Base-by-base conservation (phyloP, 2,113 vertebrate genomes). In the Grantiella picta region DNA sequence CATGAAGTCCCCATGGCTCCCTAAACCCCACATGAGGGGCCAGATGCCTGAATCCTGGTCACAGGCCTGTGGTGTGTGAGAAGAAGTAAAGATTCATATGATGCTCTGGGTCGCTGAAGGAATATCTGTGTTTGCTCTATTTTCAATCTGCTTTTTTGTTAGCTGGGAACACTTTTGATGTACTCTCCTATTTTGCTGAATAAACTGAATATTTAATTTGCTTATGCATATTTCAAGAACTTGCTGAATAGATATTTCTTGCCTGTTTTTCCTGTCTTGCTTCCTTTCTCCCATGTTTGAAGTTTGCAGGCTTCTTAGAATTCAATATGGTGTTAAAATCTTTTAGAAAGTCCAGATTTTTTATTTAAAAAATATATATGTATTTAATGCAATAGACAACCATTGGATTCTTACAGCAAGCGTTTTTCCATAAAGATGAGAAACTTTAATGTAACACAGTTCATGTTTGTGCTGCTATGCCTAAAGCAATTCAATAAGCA, bases 201-300 rank as follows among this genome's bases (percentile, higher is more conserved):
- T 70, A 71, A 91, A 76, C 28, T 7, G 57, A 93, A 69, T 92
- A 65, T n/a, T 65, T 57, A 70, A 61, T 82, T 91, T 5, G 9
- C 63, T 94, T 88, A 86, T 25, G 11, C 33, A 53, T 12, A 21
- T 81, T 77, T 78, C 11, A 68, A 27, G 42, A 87, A 69, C 40
- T 90, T 2, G 1, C 75, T 89, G 65, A 95, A 56, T 59, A 75
- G 44, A 82, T 53, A 63, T 83, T 95, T 79, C 90, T 89, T 52
- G 18, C 9, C n/a, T 81, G 8, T 64, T 89, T 95, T 92, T 81
- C 49, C 14, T 12, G n/a, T 85, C 21, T 63, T 54, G 25, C 54
- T 93, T 93, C 36, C 40, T 64, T 92, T 66, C n/a, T 63, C 33
- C 12, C 49, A 1, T 70, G 42, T 85, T 70, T 40, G 57, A 49